phyloP scores from a whole-genome alignment of 2,888 invertebrate genomes.

The Horisme vitalbata region DNA sequence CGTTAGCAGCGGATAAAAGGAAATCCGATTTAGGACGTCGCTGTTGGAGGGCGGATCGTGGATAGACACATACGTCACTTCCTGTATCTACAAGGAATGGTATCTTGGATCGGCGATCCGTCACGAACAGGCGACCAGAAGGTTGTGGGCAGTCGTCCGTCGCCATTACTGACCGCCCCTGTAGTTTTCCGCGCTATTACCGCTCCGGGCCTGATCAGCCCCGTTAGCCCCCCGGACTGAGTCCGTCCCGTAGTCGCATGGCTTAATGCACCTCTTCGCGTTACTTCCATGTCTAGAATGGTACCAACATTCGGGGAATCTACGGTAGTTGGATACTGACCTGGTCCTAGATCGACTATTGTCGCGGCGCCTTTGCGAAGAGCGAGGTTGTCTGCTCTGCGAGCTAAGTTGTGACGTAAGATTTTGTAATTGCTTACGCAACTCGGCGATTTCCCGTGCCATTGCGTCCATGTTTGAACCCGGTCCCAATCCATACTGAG shows the following conservation, averaged over 20 bases:
- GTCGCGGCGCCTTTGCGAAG: no score
- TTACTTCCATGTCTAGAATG: not conserved
- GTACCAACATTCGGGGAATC: not conserved
- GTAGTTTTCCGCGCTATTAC: constrained; percentile 9
- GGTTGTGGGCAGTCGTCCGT: constrained; percentile 1
- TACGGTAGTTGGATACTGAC: not conserved
- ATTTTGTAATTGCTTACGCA: no score
- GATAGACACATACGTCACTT: not conserved
- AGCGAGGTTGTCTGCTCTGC: no score
- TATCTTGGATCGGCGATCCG: not conserved
- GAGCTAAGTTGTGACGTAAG: no score
- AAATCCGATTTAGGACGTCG: not conserved
- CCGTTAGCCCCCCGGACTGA: no score
- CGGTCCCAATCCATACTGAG: no score
- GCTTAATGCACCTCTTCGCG: not conserved
- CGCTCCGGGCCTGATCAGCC: no score
- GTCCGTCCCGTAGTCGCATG: constrained; percentile 1
- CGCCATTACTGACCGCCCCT: constrained; percentile 16
- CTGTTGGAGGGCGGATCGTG: not conserved
- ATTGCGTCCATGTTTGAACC: no score
- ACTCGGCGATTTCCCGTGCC: no score
- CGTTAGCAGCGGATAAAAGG: not conserved
- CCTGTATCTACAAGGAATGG: not conserved
- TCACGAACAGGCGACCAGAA: not conserved
- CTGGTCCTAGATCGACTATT: not conserved